phyloP scores from a whole-genome alignment of 2,888 invertebrate species.

The Drosophila subquinaria region DNA sequence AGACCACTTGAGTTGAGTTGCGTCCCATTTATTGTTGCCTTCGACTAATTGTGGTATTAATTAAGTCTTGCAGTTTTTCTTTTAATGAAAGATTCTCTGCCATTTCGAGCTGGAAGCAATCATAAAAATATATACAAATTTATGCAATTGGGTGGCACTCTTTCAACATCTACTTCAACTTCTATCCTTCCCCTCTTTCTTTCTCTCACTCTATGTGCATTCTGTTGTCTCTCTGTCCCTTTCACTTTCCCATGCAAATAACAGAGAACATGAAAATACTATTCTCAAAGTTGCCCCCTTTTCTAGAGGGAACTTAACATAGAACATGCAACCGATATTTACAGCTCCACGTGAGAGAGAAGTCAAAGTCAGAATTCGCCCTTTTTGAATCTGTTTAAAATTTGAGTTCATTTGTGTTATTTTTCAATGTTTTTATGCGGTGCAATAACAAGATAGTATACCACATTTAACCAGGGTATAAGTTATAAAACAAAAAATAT shows the following conservation, averaged over 20 bases:
- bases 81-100: constrained; percentile 4
- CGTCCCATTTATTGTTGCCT: constrained; percentile 70
- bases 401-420: neutral
- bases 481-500: too few relatives aligned
- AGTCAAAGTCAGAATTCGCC: neutral
- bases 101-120: constrained; percentile 40
- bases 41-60: constrained; percentile 67
- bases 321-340: constrained; percentile 47
- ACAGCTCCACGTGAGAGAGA: constrained; percentile 5
- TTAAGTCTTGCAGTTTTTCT: constrained; percentile 39
- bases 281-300: constrained; percentile 22
- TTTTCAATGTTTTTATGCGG: too few relatives aligned
- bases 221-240: constrained; percentile 8
- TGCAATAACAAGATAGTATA: too few relatives aligned
- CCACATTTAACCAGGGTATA: too few relatives aligned
- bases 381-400: neutral
- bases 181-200: too few relatives aligned
- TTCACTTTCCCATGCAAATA: constrained; percentile 56
- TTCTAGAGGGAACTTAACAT: constrained; percentile 10
- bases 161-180: constrained; percentile 9
- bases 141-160: constrained; percentile 77
- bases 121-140: constrained; percentile 72
- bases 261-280: constrained; percentile 10
- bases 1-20: constrained; percentile 1
- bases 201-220: neutral